Base-by-base conservation (phyloP, 2,113 vertebrate genomes). In the Meles meles region DNA sequence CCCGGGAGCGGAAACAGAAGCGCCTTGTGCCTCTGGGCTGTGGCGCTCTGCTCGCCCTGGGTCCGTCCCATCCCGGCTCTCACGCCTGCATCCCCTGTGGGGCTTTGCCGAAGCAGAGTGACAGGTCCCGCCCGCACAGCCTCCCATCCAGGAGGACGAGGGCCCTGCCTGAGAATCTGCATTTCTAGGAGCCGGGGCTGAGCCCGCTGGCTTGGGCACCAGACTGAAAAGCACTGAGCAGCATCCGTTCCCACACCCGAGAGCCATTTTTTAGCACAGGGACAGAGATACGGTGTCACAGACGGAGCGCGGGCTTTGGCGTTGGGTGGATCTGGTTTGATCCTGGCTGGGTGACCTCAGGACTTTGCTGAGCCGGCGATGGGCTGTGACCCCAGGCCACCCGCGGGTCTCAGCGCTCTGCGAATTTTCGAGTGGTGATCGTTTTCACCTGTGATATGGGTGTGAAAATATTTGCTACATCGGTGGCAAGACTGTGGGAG, bases 401-500 rank as follows among this genome's bases (percentile, higher is more conserved):
- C 52, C 34, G n/a, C n/a, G n/a, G n/a, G 83, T 12, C 14, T 1
- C 18, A 42, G 49, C 39, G 3, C n/a, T 59, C 6, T 1, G 0
- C 15, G 39, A 27, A 9, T 1, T 49, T 67, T 11, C 13, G 18
- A 34, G 67, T 6, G 1, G 44, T 23, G 83, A 37, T 76, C 21
- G n/a, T 27, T 81, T 13, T 31, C 49, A 25, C 25, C 44, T 29
- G 37, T 6, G 5, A 77, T 27, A 2, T 0, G 37, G 59, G 18
- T 6, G 4, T 4, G 39, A 13, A 15, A 17, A 13, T 7, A 20
- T 7, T 18, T 2, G 12, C n/a, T 15, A 0, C 31, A 55, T 1
- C 1, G 25, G 21, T 0, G 20, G 69, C 4, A 12, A 34, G 49
- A 15, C 10, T 0, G 2, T 6, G 31, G 0, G 49, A 6, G 18